These are phyloP conservation scores for Pocota personata DNA, from an alignment of 2,888 invertebrate species.

Conservation along the genomic window DNA sequence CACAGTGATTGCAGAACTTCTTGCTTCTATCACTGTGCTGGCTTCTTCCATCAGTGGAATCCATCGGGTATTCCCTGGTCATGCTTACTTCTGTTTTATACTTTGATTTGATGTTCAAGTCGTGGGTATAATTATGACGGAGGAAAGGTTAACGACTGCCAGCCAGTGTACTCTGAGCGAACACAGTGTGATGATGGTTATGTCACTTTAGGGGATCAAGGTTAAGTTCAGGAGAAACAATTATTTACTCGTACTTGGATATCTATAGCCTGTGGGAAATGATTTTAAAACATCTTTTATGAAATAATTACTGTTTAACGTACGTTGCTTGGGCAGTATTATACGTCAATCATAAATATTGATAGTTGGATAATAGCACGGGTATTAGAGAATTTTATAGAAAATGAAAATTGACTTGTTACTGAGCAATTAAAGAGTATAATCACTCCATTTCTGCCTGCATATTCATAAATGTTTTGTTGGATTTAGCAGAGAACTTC, in stretches of 20 bases:
- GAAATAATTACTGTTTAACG: neutral
- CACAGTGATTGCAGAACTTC: constrained; percentile 36
- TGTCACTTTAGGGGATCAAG: constrained; percentile 71
- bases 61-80: constrained; percentile 51
- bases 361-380: neutral
- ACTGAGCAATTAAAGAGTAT: too few relatives aligned
- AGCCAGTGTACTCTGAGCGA: constrained; percentile 7
- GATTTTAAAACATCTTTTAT: neutral
- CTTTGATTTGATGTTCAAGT: constrained; percentile 68
- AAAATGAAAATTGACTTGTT: too few relatives aligned
- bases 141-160: constrained; percentile 71
- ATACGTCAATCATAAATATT: neutral
- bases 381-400: too few relatives aligned
- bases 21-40: neutral
- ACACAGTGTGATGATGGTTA: constrained; percentile 44
- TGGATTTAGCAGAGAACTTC: too few relatives aligned
- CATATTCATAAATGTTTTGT: too few relatives aligned
- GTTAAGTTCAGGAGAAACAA: constrained; percentile 70
- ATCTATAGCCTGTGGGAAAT: constrained; percentile 7
- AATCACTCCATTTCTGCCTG: too few relatives aligned
- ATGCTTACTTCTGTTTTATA: constrained; percentile 63
- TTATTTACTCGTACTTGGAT: constrained; percentile 32
- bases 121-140: constrained; percentile 71
- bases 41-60: neutral
- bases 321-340: neutral